Percentiles rank a stretch among this genome's conserved stretches.
Conservation (phyloP, 2,797 vertebrate species). For the Trachurus trachurus region DNA sequence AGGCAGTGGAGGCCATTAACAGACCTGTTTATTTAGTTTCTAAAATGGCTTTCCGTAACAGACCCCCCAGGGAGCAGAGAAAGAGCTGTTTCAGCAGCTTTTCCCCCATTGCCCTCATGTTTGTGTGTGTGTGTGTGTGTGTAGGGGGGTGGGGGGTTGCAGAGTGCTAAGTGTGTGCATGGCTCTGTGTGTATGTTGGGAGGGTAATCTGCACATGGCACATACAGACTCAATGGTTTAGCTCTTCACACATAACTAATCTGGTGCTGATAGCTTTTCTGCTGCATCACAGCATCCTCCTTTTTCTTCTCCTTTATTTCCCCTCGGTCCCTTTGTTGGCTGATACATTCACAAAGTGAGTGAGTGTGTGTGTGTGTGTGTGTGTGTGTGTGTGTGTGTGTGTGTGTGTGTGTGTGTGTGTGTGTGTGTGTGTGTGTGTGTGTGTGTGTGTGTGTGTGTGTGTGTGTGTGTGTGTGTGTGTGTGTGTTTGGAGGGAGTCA, state of each 20-base stretch:
- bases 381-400: no score
- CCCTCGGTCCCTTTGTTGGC: conserved; percentile 16
- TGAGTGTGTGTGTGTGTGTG: no score
- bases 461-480: no score
- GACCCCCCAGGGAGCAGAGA: conserved; percentile 55
- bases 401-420: no score
- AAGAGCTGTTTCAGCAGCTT: conserved; percentile 70
- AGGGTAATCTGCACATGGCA: conserved; percentile 20
- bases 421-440: no score
- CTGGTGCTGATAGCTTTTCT: conserved; percentile 61
- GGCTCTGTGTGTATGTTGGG: conserved; percentile 2
- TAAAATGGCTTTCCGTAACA: conserved; percentile 71
- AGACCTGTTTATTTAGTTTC: conserved; percentile 72
- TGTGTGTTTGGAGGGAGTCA: neutral
- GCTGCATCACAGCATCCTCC: conserved; percentile 33
- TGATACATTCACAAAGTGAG: neutral
- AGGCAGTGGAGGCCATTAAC: conserved; percentile 63
- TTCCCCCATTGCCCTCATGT: conserved; percentile 35
- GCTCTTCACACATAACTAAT: conserved; percentile 51
- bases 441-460: no score
- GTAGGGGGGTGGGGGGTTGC: neutral
- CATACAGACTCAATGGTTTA: conserved; percentile 40
- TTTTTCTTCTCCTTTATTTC: conserved; percentile 5
- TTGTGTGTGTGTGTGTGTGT: conserved; percentile 34
- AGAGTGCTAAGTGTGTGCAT: neutral